Base-by-base conservation (phyloP, 1,140 invertebrate species). In the Agrypnia vestita region DNA sequence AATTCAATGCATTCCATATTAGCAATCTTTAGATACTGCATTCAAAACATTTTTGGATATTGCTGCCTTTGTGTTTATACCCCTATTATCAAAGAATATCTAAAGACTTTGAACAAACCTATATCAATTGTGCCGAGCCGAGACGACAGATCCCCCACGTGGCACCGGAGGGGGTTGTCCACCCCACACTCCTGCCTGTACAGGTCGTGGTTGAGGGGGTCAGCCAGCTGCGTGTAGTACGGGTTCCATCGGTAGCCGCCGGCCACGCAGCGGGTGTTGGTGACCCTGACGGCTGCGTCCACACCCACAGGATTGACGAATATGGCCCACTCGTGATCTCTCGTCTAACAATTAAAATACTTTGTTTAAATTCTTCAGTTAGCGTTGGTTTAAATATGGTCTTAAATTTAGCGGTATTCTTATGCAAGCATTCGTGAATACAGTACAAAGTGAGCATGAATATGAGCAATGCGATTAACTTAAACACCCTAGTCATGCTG, bases 171-270 rank as follows among this genome's bases (percentile, higher is more conserved):
- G 0, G 96, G 97, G 85, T 97, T 96, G 86, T 95, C 93, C 0
- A 94, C 91, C 0, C 93, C 94, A 87, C 97, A 99, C 88, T 98
- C 96, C 86, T 94, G 91, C 82, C 88, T 91, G 86, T 99, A 98
- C 46, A 96, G 90, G 81, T 97, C 96, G 78, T 93, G 90, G 89
- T 97, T 96, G 13, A 96, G 90, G 0, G 96, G 95, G 90, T 97
- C 95, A 0, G 96, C 96, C 7, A 97, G 88, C 88, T 97, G 96
- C 19, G 96, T 96, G 83, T 95, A 96, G 88, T 94, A 97, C 0
- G 97, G 97, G 90, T 98, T 98, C 96, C 96, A 99, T 43, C 94
- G 91, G 85, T 96, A 97, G 21, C 97, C 97, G 59, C 94, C 95
- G 7, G 96, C 97, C 4, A 96, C 94, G 87, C 97, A 98, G 78